Evolutionary conservation across 2,797 vertebrate species (phyloP).

Genomic region (Tamandua tetradactyla): DNA sequence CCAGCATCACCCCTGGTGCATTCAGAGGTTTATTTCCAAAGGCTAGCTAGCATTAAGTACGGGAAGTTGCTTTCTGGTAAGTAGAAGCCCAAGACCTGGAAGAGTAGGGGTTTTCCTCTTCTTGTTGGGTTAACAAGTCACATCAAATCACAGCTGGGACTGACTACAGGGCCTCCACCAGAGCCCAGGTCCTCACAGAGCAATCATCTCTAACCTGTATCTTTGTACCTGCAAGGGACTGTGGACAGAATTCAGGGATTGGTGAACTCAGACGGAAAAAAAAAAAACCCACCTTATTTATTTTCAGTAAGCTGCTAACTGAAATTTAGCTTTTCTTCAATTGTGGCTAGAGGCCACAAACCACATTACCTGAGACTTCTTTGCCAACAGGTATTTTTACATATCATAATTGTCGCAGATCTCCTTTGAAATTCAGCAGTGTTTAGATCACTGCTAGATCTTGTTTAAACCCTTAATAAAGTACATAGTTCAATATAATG

Average conservation of each 20-base stretch:
- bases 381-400: not conserved
- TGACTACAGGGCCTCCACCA: not conserved
- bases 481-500: not conserved
- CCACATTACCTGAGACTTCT: not conserved
- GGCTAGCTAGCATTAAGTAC: not conserved
- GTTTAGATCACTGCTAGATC: not conserved
- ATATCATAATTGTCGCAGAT: not conserved
- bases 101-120: not conserved
- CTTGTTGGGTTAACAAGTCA: not conserved
- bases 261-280: not conserved
- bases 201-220: not conserved
- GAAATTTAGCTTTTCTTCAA: slow-evolving; percentile 11
- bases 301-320: not conserved
- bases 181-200: not conserved
- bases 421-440: not conserved
- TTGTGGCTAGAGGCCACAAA: not conserved
- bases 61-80: not conserved
- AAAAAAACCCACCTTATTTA: too few relatives aligned
- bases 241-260: not conserved
- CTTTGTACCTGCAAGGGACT: not conserved
- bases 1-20: not conserved
- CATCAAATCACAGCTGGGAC: not conserved
- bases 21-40: not conserved
- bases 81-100: not conserved
- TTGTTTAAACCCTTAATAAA: not conserved